Conservation (phyloP, 2,113 vertebrate genomes). For the Pao palembangensis region DNA sequence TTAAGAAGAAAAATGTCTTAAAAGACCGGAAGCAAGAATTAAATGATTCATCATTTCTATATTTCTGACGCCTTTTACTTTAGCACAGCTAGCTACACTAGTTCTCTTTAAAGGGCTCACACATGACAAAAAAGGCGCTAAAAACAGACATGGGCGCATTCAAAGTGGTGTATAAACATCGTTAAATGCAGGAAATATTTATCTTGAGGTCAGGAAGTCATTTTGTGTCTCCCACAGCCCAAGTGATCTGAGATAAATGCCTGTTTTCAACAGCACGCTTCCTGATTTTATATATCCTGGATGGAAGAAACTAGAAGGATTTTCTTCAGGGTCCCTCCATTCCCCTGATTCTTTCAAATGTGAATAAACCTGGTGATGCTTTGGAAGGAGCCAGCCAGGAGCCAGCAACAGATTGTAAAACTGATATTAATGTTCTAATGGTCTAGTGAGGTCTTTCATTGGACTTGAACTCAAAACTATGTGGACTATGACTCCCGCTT, state of each 20-base stretch:
- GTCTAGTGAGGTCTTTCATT: too few relatives aligned
- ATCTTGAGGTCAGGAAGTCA: constrained; percentile 53
- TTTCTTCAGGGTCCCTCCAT: too few relatives aligned
- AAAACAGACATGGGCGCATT: background rate
- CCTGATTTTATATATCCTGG: constrained; percentile 6
- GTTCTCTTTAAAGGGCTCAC: background rate
- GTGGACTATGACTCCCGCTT: constrained; percentile 27
- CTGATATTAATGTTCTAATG: background rate
- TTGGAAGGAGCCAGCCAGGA: too few relatives aligned
- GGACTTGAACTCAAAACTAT: constrained; percentile 44
- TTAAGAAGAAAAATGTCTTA: too few relatives aligned
- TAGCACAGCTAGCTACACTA: too few relatives aligned
- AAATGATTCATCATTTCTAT: too few relatives aligned
- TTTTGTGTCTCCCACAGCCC: constrained; percentile 46
- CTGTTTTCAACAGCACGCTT: constrained; percentile 40
- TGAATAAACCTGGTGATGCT: too few relatives aligned
- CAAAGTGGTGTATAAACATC: constrained; percentile 32
- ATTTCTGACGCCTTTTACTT: too few relatives aligned
- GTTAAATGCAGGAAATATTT: constrained; percentile 63
- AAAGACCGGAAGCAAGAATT: too few relatives aligned
- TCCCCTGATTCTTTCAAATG: too few relatives aligned
- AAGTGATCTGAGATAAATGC: constrained; percentile 40
- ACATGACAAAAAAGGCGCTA: background rate
- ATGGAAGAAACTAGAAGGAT: too few relatives aligned
- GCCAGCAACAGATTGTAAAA: background rate